Evolutionary conservation across 2,113 vertebrate genomes (phyloP).

Genomic region (Grammomys dolichurus): DNA sequence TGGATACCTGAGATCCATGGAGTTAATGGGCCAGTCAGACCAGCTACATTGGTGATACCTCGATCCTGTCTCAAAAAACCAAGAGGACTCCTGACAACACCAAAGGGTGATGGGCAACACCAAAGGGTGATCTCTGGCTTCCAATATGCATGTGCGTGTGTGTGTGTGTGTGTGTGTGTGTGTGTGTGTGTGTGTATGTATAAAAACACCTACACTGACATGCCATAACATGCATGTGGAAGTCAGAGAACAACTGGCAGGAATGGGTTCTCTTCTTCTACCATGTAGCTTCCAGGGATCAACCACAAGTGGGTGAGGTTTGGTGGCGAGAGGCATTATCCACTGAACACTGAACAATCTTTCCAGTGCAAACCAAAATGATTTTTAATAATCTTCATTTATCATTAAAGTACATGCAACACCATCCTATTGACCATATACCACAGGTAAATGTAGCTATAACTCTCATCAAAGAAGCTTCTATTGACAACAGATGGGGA

Average conservation of each 20-base stretch:
- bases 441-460: background rate
- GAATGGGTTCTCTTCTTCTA: background rate
- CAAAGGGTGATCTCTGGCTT: background rate
- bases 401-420: background rate
- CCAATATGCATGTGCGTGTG: background rate
- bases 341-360: background rate
- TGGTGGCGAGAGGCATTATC: background rate
- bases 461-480: background rate
- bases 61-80: background rate
- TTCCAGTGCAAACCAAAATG: background rate
- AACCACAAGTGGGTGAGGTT: background rate
- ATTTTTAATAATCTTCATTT: background rate
- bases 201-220: background rate
- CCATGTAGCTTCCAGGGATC: background rate
- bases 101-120: background rate
- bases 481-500: background rate
- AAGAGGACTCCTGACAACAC: background rate
- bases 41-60: no score
- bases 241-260: background rate
- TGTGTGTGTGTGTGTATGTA: background rate
- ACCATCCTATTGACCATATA: background rate
- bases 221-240: background rate
- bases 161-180: no score
- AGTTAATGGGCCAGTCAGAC: background rate
- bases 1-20: background rate